phyloP scores from a whole-genome alignment of 1,140 invertebrate species.

The Drosophila equinoxialis region DNA sequence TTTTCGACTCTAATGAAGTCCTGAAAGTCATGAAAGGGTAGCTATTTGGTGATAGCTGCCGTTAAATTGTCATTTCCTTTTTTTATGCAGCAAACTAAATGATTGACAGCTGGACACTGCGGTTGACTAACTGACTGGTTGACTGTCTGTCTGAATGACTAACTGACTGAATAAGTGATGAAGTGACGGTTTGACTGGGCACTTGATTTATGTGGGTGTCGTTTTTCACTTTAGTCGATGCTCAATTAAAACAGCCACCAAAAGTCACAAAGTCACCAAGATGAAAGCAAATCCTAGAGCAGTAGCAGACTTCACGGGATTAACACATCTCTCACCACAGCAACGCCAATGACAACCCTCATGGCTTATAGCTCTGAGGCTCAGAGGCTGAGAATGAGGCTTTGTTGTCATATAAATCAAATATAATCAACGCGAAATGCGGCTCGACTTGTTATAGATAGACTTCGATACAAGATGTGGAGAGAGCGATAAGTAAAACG shows the following conservation, averaged over 20 bases:
- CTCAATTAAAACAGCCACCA: conserved; percentile 59
- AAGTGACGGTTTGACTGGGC: neutral
- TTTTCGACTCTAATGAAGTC: conserved; percentile 50
- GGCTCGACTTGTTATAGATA: conserved; percentile 57
- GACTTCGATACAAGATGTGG: conserved; percentile 39
- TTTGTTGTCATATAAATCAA: conserved; percentile 72
- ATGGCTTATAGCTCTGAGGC: conserved; percentile 28
- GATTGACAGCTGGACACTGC: conserved; percentile 74
- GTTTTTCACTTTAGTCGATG: conserved; percentile 35
- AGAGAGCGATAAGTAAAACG: conserved; percentile 32
- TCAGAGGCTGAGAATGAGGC: conserved; percentile 1
- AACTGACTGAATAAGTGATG: neutral
- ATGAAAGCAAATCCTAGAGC: conserved; percentile 14
- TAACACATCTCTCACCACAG: conserved; percentile 56
- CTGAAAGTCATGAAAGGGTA: conserved; percentile 29
- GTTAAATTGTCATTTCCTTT: conserved; percentile 71
- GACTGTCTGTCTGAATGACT: conserved; percentile 36
- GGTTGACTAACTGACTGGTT: conserved; percentile 41
- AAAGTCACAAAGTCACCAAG: conserved; percentile 43
- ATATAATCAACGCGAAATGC: conserved; percentile 72
- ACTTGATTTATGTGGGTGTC: conserved; percentile 67
- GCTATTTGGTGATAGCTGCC: conserved; percentile 49
- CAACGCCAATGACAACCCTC: conserved; percentile 35
- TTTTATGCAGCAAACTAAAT: conserved; percentile 60
- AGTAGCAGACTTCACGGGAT: conserved; percentile 39